Evolutionary conservation across 2,797 vertebrate genomes (phyloP).

Genomic region (Anguilla obscura): DNA sequence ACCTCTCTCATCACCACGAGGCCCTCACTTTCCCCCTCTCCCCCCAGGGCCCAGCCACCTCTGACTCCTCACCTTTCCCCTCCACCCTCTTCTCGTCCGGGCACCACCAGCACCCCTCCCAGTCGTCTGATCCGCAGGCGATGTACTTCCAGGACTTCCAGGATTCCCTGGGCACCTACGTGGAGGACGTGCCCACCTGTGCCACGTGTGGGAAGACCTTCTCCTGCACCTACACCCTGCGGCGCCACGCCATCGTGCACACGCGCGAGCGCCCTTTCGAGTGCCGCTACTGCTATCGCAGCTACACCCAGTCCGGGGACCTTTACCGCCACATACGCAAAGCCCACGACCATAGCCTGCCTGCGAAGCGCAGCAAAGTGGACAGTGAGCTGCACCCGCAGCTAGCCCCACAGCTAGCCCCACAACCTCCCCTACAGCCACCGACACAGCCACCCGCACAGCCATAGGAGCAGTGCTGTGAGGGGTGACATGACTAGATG

Average conservation of each 20-base stretch:
- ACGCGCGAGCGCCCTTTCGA: conserved; percentile 90
- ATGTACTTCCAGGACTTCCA: conserved; percentile 83
- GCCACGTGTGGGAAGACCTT: conserved; percentile 92
- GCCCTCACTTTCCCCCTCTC: conserved; percentile 67
- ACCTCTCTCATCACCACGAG: conserved; percentile 67
- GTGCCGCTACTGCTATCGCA: conserved; percentile 91
- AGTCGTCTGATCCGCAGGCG: conserved; percentile 63
- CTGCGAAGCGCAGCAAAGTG: conserved; percentile 78
- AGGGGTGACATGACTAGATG: background rate
- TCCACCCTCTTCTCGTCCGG: conserved; percentile 52
- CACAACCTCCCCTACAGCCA: conserved; percentile 52
- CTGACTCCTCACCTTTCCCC: conserved; percentile 53
- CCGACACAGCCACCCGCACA: conserved; percentile 45
- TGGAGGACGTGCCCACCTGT: conserved; percentile 92
- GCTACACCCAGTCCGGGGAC: conserved; percentile 94
- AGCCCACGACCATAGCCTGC: conserved; percentile 81
- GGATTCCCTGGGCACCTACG: conserved; percentile 76
- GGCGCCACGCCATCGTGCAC: conserved; percentile 92
- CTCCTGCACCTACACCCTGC: conserved; percentile 89
- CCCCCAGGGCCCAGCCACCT: conserved; percentile 64
- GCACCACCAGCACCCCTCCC: conserved; percentile 41
- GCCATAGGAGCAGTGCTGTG: background rate
- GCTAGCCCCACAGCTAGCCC: conserved; percentile 51
- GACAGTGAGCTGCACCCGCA: conserved; percentile 62
- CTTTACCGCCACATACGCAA: conserved; percentile 93